Percentiles rank a stretch among this genome's conserved stretches.
Conservation (phyloP, 2,797 vertebrate species). For the Gouania willdenowi region DNA sequence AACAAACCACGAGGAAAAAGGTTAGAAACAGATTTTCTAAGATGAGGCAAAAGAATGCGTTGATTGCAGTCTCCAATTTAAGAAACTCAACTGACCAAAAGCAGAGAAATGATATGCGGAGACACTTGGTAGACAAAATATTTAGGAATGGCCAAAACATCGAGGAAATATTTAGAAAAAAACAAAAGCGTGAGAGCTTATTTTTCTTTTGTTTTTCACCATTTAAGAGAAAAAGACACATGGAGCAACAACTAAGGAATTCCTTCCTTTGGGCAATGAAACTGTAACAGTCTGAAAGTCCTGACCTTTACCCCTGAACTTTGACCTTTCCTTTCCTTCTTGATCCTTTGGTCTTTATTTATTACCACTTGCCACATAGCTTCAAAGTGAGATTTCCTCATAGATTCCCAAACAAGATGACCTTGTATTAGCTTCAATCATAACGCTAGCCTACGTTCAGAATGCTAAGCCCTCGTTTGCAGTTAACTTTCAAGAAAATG, state of each 20-base stretch:
- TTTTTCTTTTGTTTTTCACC: background rate
- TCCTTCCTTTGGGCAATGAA: conserved; percentile 43
- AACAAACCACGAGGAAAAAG: conserved; percentile 53
- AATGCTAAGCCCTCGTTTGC: too few relatives aligned
- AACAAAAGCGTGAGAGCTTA: background rate
- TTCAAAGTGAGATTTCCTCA: conserved; percentile 30
- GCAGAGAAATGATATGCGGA: conserved; percentile 13
- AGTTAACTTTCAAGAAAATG: too few relatives aligned
- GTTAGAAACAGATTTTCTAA: conserved; percentile 20
- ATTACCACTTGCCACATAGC: conserved; percentile 27
- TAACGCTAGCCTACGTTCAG: too few relatives aligned
- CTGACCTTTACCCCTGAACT: conserved; percentile 60
- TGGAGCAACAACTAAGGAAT: conserved; percentile 28
- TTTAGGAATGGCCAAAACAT: too few relatives aligned
- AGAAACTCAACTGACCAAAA: conserved; percentile 26
- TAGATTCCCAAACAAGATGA: conserved; percentile 15
- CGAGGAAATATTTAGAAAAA: too few relatives aligned
- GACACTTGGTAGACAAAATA: background rate
- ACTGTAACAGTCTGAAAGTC: conserved; percentile 60
- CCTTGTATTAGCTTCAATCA: conserved; percentile 9
- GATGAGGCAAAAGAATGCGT: conserved; percentile 45
- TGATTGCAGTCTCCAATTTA: too few relatives aligned
- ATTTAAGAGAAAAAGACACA: conserved; percentile 3
- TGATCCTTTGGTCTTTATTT: conserved; percentile 41
- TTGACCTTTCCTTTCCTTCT: conserved; percentile 50